These are phyloP conservation scores for Drosophila repleta DNA, from an alignment of 1,140 invertebrate species.

Conservation along the genomic window DNA sequence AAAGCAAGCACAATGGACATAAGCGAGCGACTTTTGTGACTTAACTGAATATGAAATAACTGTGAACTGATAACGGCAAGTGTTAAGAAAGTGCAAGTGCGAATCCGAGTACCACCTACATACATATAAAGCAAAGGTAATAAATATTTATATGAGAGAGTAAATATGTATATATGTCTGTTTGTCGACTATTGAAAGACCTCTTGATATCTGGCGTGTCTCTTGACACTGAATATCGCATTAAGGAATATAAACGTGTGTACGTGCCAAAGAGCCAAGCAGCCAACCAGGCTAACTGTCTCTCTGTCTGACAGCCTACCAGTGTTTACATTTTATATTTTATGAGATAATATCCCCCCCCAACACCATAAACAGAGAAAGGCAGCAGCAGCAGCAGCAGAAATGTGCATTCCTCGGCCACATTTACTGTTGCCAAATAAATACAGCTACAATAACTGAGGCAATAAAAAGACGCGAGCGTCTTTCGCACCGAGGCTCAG, in stretches of 20 bases:
- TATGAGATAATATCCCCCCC: constrained; percentile 73
- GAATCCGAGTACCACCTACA: background rate
- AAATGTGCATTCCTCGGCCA: constrained; percentile 32
- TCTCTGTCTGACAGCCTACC: constrained; percentile 23
- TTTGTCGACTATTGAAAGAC: too few relatives aligned
- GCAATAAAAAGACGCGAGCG: constrained; percentile 72
- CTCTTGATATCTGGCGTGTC: too few relatives aligned
- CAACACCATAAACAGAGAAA: constrained; percentile 62
- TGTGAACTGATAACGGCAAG: background rate
- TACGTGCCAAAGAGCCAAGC: constrained; percentile 57
- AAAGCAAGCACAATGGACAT: too few relatives aligned
- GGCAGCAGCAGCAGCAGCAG: constrained; percentile 40
- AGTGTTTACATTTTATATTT: constrained; percentile 81
- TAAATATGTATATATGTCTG: background rate
- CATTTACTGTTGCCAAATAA: constrained; percentile 67
- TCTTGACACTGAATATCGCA: constrained; percentile 35
- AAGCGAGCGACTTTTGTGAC: too few relatives aligned
- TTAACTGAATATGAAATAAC: too few relatives aligned
- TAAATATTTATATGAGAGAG: background rate
- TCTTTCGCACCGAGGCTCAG: constrained; percentile 48
- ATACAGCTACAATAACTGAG: constrained; percentile 73
- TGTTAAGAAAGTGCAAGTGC: background rate
- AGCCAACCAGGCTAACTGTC: background rate
- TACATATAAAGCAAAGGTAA: constrained; percentile 4
- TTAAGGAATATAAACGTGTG: constrained; percentile 60